Base-by-base conservation (phyloP, 2,888 invertebrate species). In the Agonum fuliginosum region DNA sequence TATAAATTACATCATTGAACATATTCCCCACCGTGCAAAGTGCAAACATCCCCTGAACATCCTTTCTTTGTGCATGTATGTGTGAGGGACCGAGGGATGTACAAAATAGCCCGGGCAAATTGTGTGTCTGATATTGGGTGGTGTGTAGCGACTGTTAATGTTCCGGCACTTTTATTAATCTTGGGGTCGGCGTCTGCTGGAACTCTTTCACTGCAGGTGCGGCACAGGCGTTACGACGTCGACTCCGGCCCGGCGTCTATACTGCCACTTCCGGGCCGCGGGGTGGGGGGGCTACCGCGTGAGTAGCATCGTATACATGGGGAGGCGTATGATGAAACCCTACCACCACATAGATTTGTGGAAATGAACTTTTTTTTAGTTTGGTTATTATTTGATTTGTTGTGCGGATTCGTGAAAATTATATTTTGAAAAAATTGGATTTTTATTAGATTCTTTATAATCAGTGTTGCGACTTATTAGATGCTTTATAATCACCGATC, bases 111-210 rank as follows among this genome's bases (percentile, higher is more conserved):
- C 27, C 3, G 51, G 58, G 22, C 41, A 73, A 73, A 73, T 73
- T 65, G 74, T 75, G 65, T 65, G 75, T 22, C 24, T 54, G 69
- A 76, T 76, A 76, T 76, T 76, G 76, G 67, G 27, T 76, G 69
- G 76, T 77, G 77, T 77, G 70, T 77, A 77, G 77, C 54, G 77
- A 77, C 77, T 77, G 77, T 77, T 77, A 77, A 77, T 77, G 77
- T 70, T 69, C 70, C 70, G 77, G 14, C 77, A 77, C 77, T 77
- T 77, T 77, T 77, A 77, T 77, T 77, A 77, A 77, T 77, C 77
- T 77, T 58, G 70, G 70, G 70, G 70, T 69, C 54, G 54, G 71
- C 30, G n/a, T 14, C 12, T 24, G 3, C 24, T n/a, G 54, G 24
- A 65, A 70, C 51, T 71, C 71, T 71, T 71, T 71, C 37, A 43